A percentile compares a stretch with the other conserved stretches of the same genome.
Conservation (phyloP, 2,888 invertebrate species). For the Spialia ferax region DNA sequence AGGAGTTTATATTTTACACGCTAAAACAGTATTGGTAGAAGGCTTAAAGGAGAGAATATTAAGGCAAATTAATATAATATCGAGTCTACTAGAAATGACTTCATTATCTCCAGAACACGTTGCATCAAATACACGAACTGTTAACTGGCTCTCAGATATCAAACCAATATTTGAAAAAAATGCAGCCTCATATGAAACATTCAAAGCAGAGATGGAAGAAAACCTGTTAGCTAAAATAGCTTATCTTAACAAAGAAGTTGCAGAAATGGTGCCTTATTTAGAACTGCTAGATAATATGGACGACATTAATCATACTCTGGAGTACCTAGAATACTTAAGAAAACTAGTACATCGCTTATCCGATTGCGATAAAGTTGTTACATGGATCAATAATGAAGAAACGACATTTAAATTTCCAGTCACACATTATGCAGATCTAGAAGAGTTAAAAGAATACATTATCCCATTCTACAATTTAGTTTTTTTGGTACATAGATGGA, state of each 20-base stretch:
- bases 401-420: slow-evolving; percentile 93
- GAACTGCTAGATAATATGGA: slow-evolving; percentile 94
- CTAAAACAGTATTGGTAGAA: slow-evolving; percentile 90
- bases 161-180: slow-evolving; percentile 94
- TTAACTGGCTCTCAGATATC: slow-evolving; percentile 94
- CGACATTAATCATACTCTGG: slow-evolving; percentile 91
- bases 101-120: slow-evolving; percentile 92
- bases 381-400: slow-evolving; percentile 97
- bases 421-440: slow-evolving; percentile 91
- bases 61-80: slow-evolving; percentile 88
- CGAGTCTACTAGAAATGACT: slow-evolving; percentile 92
- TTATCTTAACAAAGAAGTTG: slow-evolving; percentile 90
- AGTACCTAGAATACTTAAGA: slow-evolving; percentile 92
- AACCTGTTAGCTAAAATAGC: slow-evolving; percentile 89
- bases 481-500: slow-evolving; percentile 90
- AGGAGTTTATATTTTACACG: slow-evolving; percentile 93
- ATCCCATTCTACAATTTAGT: slow-evolving; percentile 91
- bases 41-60: slow-evolving; percentile 90
- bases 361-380: slow-evolving; percentile 91
- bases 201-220: slow-evolving; percentile 95
- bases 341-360: slow-evolving; percentile 91
- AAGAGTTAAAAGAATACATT: slow-evolving; percentile 91
- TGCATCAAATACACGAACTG: slow-evolving; percentile 92
- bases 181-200: slow-evolving; percentile 92
- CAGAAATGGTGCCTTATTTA: slow-evolving; percentile 91